Evolutionary conservation across 2,888 invertebrate species (phyloP).

Genomic region (Drosophila rubida): DNA sequence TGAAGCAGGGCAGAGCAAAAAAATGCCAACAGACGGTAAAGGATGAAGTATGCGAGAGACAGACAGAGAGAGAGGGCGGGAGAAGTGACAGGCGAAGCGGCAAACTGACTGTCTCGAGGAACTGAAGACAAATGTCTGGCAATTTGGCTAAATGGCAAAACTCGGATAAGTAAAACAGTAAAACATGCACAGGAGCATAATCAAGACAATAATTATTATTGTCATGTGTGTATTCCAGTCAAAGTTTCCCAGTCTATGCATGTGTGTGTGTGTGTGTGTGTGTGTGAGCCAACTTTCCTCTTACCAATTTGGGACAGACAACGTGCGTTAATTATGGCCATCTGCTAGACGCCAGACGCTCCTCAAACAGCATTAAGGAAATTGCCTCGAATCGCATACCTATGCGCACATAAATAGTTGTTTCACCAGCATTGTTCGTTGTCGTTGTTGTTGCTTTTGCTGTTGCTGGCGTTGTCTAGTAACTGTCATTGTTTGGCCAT

Average conservation of each 20-base stretch:
- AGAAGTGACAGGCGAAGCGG: slow-evolving; percentile 6
- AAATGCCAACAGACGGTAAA: slow-evolving; percentile 34
- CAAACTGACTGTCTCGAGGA: slow-evolving; percentile 10
- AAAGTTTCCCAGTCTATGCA: slow-evolving; percentile 15
- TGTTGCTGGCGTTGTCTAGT: slow-evolving; percentile 27
- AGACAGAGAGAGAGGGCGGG: not conserved
- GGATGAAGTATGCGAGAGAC: not conserved
- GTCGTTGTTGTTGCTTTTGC: slow-evolving; percentile 10
- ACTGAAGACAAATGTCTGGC: slow-evolving; percentile 78
- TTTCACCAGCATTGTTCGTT: slow-evolving; percentile 1
- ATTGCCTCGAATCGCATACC: slow-evolving; percentile 74
- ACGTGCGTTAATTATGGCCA: slow-evolving; percentile 80
- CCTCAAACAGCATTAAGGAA: slow-evolving; percentile 75
- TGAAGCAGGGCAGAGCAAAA: slow-evolving; percentile 33
- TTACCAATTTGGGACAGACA: slow-evolving; percentile 53
- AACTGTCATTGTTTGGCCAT: slow-evolving; percentile 62
- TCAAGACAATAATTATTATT: slow-evolving; percentile 80
- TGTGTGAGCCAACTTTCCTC: slow-evolving; percentile 27
- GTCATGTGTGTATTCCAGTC: slow-evolving; percentile 70
- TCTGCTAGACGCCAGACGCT: slow-evolving; percentile 64
- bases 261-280: slow-evolving; percentile 17
- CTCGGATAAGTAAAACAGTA: slow-evolving; percentile 65
- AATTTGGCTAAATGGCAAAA: slow-evolving; percentile 79
- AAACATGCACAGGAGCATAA: slow-evolving; percentile 76
- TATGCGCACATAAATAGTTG: slow-evolving; percentile 63